phyloP scores from a whole-genome alignment of 2,113 vertebrate species.

The Scolopax mira region DNA sequence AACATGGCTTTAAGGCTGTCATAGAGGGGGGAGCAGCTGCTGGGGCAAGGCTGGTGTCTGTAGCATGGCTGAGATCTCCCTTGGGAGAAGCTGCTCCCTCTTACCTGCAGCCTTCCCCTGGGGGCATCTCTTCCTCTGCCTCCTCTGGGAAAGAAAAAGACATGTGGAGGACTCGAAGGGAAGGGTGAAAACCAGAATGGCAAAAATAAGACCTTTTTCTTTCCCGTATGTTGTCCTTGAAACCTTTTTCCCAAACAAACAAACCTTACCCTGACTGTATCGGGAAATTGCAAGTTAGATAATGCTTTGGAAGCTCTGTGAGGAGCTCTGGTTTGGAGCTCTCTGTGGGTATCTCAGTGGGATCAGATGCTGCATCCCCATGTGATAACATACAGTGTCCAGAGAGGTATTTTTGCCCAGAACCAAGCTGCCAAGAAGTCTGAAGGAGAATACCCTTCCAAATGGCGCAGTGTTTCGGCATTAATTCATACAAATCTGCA shows the following conservation, averaged over 20 bases:
- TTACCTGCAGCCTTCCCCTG: neutral
- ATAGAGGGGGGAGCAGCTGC: neutral
- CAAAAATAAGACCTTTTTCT: neutral
- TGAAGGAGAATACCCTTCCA: conserved; percentile 23
- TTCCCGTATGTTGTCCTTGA: neutral
- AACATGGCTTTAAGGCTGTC: neutral
- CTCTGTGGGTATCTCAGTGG: neutral
- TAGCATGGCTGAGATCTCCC: neutral
- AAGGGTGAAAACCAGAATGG: neutral
- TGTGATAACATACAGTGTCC: neutral
- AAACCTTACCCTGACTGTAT: neutral
- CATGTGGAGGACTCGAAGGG: neutral
- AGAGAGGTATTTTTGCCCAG: conserved; percentile 18
- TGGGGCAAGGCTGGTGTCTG: neutral
- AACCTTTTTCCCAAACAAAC: neutral
- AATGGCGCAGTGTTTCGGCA: neutral
- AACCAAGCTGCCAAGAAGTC: conserved; percentile 8
- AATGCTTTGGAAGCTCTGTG: conserved; percentile 29
- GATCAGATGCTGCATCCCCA: conserved; percentile 48
- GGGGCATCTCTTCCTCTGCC: neutral
- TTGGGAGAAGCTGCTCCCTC: neutral
- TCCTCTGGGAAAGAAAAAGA: neutral
- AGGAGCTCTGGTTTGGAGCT: neutral
- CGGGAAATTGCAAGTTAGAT: neutral
- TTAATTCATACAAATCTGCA: neutral